Evolutionary conservation across 2,888 invertebrate species (phyloP).

Genomic region (Ophion obscuratus): DNA sequence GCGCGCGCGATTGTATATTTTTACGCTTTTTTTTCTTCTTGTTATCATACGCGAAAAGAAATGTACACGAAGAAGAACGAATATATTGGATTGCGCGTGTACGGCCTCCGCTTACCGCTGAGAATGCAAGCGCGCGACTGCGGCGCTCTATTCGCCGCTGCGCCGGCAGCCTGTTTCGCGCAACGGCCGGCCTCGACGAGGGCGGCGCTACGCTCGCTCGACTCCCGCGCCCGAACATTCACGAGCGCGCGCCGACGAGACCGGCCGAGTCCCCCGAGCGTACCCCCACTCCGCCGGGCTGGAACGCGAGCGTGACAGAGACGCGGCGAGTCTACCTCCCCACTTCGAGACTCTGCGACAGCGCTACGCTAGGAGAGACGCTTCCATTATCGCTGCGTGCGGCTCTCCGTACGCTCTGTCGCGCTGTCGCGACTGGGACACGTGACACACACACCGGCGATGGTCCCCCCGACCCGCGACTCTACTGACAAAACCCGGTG

Average conservation of each 20-base stretch:
- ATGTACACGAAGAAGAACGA: slow-evolving; percentile 58
- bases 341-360: no score
- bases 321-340: no score
- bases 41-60: slow-evolving; percentile 62
- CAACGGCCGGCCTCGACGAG: slow-evolving; percentile 69
- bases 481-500: no score
- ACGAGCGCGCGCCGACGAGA: slow-evolving; percentile 49
- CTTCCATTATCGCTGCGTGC: no score
- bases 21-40: slow-evolving; percentile 22
- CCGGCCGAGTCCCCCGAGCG: slow-evolving; percentile 12
- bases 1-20: slow-evolving; percentile 16
- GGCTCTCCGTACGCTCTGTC: no score
- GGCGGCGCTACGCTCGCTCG: slow-evolving; percentile 72
- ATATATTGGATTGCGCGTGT: slow-evolving; percentile 51
- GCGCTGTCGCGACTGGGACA: no score
- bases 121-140: slow-evolving; percentile 82
- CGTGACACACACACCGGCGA: no score
- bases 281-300: slow-evolving; percentile 37
- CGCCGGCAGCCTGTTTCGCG: slow-evolving; percentile 76
- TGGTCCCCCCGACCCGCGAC: no score
- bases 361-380: no score
- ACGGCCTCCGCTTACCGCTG: slow-evolving; percentile 78
- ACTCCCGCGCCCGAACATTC: slow-evolving; percentile 64
- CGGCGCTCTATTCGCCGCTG: slow-evolving; percentile 75
- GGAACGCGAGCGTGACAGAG: neutral